Evolutionary conservation across 2,113 vertebrate species (phyloP).

Genomic region (Ammospiza caudacuta): DNA sequence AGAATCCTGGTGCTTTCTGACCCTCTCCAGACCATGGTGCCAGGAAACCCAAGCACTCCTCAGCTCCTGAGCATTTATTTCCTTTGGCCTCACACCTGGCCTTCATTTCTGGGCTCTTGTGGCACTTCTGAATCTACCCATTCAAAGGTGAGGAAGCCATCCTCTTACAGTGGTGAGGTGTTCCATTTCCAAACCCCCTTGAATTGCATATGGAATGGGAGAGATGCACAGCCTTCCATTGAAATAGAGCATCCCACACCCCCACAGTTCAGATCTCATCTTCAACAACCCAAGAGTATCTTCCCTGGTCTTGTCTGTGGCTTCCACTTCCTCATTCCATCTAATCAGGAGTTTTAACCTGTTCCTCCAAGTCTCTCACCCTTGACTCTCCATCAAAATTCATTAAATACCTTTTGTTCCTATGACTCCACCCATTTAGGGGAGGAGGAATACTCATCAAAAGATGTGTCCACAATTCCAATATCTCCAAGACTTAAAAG

Average conservation of each 20-base stretch:
- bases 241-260: background rate
- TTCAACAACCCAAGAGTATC: background rate
- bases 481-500: background rate
- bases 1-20: background rate
- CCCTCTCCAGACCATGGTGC: background rate
- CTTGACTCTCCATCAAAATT: background rate
- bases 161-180: background rate
- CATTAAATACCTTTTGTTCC: background rate
- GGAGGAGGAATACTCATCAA: background rate
- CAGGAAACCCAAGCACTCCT: background rate
- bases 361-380: background rate
- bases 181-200: background rate
- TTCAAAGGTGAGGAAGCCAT: background rate
- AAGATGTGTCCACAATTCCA: background rate
- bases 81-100: background rate
- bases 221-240: background rate
- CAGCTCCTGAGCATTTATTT: background rate
- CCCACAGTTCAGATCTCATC: background rate
- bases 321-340: background rate
- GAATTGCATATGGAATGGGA: background rate
- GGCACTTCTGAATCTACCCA: background rate
- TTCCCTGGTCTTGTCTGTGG: background rate
- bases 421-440: fast-evolving
- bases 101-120: background rate
- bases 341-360: background rate